Evolutionary conservation across 2,113 vertebrate genomes (phyloP).

Genomic region (Lepus americanus): DNA sequence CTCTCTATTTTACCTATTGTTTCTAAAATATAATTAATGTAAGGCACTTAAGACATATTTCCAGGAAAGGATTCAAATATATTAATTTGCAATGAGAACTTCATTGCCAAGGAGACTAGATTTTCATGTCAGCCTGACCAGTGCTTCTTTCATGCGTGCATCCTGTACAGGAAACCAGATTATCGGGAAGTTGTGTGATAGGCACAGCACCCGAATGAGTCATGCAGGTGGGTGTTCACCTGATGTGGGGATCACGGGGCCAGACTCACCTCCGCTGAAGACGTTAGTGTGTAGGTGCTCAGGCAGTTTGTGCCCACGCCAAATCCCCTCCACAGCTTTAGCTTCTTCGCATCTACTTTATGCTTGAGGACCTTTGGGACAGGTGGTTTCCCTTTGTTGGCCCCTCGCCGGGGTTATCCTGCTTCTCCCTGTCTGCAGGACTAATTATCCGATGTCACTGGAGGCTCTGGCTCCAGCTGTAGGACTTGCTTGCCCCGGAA

Average conservation of each 20-base stretch:
- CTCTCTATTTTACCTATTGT: slow-evolving; percentile 31
- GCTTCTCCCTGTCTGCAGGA: accelerated
- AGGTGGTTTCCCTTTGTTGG: background rate
- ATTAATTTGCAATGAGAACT: background rate
- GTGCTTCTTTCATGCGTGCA: background rate
- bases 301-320: background rate
- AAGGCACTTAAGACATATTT: background rate
- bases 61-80: background rate
- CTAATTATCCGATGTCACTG: background rate
- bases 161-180: background rate
- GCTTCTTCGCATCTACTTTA: background rate
- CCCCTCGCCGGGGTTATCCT: background rate
- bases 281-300: background rate
- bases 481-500: background rate
- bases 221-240: accelerated
- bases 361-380: background rate
- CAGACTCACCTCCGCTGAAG: background rate
- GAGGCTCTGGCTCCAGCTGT: background rate
- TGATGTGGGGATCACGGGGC: background rate
- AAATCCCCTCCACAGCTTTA: background rate
- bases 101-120: background rate
- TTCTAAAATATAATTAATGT: slow-evolving; percentile 29
- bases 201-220: background rate
- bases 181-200: background rate
- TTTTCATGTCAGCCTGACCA: background rate